These are phyloP conservation scores for Trichomycterus rosablanca DNA, from an alignment of 2,113 vertebrate species.

Conservation along the genomic window DNA sequence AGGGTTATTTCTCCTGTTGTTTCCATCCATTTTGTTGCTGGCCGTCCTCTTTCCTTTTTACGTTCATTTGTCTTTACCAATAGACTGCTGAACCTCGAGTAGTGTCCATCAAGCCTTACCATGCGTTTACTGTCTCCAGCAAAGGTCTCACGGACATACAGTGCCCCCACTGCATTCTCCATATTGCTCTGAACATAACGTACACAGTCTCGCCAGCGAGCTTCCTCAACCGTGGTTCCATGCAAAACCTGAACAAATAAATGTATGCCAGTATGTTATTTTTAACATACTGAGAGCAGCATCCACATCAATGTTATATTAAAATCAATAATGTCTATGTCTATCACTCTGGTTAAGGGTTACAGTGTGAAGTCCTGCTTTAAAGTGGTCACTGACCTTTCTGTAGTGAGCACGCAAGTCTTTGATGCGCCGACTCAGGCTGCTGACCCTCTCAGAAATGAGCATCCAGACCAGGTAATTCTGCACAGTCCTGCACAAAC, in stretches of 20 bases:
- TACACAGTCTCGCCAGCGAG: constrained; percentile 89
- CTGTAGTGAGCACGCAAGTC: constrained; percentile 80
- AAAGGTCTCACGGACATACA: constrained; percentile 87
- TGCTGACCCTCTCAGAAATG: constrained; percentile 80
- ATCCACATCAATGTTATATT: too few species aligned
- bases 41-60: too few species aligned
- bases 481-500: constrained; percentile 68
- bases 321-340: too few species aligned
- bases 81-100: too few species aligned
- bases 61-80: too few species aligned
- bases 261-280: neutral
- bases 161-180: constrained; percentile 89
- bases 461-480: constrained; percentile 94
- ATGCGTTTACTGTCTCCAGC: constrained; percentile 85
- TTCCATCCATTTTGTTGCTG: too few species aligned
- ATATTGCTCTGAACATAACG: constrained; percentile 92
- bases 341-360: neutral
- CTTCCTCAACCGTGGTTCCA: constrained; percentile 85
- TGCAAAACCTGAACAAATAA: constrained; percentile 73
- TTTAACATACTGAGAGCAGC: too few species aligned
- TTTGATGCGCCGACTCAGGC: constrained; percentile 86
- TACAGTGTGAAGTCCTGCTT: neutral
- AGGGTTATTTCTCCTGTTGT: too few species aligned
- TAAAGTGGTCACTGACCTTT: constrained; percentile 54
- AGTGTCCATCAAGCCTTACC: too few species aligned